phyloP scores from a whole-genome alignment of 1,140 invertebrate species.

The Euura saliciscinereae region DNA sequence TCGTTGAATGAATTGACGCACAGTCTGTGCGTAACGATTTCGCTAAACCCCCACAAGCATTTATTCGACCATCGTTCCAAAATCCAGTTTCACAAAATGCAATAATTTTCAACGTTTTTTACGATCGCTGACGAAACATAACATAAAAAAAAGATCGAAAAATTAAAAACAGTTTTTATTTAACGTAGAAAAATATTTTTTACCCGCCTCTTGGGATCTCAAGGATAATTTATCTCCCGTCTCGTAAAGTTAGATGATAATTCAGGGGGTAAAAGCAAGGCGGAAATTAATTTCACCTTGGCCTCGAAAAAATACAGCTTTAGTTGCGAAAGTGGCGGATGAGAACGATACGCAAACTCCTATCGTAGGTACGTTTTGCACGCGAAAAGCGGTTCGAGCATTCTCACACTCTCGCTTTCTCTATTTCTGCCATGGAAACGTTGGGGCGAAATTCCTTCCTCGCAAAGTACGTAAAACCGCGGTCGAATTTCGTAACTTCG shows the following conservation, averaged over 20 bases:
- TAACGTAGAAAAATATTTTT: neutral
- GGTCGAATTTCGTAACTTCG: no score
- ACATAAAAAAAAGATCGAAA: neutral
- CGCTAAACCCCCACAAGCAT: neutral
- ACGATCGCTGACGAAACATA: neutral
- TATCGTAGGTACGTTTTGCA: neutral
- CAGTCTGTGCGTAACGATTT: conserved; percentile 5
- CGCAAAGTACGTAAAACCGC: neutral
- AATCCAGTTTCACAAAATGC: no score
- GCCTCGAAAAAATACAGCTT: neutral
- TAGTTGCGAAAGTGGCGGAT: neutral
- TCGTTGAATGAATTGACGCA: conserved; percentile 1
- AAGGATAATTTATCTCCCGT: neutral
- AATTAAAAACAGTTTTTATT: neutral
- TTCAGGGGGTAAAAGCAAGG: neutral
- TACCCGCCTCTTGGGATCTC: no score
- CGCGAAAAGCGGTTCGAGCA: neutral
- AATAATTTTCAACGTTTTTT: neutral
- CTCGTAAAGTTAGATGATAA: neutral
- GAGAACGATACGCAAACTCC: neutral
- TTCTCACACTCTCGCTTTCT: no score
- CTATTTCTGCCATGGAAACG: neutral
- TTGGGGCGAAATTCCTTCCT: neutral
- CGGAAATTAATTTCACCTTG: neutral
- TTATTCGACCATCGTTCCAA: neutral